phyloP scores from a whole-genome alignment of 92 coral and sea anemone species.

The Phenganax marumi region DNA sequence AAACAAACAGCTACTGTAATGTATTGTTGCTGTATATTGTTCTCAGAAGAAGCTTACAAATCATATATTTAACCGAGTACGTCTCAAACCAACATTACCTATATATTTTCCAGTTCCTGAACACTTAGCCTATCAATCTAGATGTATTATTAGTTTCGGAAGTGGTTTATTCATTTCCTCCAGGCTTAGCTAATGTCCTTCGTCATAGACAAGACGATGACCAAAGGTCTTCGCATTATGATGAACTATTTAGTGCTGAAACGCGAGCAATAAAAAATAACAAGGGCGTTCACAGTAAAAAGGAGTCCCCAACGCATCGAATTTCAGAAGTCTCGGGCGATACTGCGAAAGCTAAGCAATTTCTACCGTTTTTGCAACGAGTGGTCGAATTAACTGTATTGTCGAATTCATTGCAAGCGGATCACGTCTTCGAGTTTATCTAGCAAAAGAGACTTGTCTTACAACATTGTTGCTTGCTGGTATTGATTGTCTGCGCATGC shows the following conservation, averaged over 20 bases:
- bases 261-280: slow-evolving; percentile 88
- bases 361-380: slow-evolving; percentile 91
- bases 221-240: slow-evolving; percentile 92
- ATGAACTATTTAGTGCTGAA: slow-evolving; percentile 92
- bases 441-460: slow-evolving; percentile 94
- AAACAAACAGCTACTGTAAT: too few species aligned
- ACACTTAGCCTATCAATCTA: too few species aligned
- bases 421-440: slow-evolving; percentile 84
- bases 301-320: slow-evolving; percentile 87
- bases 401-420: slow-evolving; percentile 99
- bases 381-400: slow-evolving; percentile 85
- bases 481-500: slow-evolving; percentile 86
- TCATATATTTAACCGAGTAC: too few species aligned
- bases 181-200: slow-evolving; percentile 86
- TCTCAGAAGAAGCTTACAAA: too few species aligned
- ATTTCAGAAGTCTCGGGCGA: slow-evolving; percentile 92
- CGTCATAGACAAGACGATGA: slow-evolving; percentile 99
- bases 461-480: slow-evolving; percentile 56
- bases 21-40: too few species aligned
- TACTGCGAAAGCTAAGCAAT: slow-evolving; percentile 83
- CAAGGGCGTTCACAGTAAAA: slow-evolving; percentile 95
- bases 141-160: too few species aligned
- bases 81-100: too few species aligned
- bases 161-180: too few species aligned
- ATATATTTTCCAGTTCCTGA: too few species aligned